Evolutionary conservation across 2,888 invertebrate genomes (phyloP), one percentile per base, ranked within the genome.

Genomic region (Sphaerophoria taeniata): DNA sequence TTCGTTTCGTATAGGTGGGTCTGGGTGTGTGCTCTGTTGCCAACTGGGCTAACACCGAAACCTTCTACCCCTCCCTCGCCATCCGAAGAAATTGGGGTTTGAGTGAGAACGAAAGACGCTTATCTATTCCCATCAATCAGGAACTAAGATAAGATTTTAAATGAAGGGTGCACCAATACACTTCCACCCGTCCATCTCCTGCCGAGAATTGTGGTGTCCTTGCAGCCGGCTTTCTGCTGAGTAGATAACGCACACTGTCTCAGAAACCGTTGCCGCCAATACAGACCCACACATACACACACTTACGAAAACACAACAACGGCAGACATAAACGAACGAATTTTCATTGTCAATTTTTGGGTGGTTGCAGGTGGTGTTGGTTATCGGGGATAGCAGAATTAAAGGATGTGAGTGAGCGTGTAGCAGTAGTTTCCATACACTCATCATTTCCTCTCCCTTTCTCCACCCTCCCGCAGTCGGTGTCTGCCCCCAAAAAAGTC

Each of bases 121-220:
- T 92, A 92, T 92, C 92, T 90, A 89, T 90, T 91, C 91, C 91
- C 92, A 92, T 92, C 92, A 92, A 92, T 92, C 92, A 92, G 91
- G 89, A 90, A 90, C 89, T 89, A 89, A 90, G 92, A 92, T 92
- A 92, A 92, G 91, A 92, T 92, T 91, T 90, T 90, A 90, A 91
- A 91, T 90, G 90, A 90, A 90, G 90, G 87, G 88, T 88, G 82
- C 71, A 85, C 74, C 81, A 85, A 85, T 78, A 82, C 77, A 55
- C 77, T 90, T 89, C 87, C 88, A 88, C 87, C 89, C 88, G 88
- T 85, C 43, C 61, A 33, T 56, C 53, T 58, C 63, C 5, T 63
- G 56, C 36, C n/a, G 47, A 65, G 47, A 34, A 39, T 11, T 9
- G 14, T 63, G 65, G 16, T 63, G 81, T 85, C 81, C 85, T 81